These are phyloP conservation scores for Grus americana DNA, from an alignment of 2,113 vertebrate genomes.

Conservation along the genomic window DNA sequence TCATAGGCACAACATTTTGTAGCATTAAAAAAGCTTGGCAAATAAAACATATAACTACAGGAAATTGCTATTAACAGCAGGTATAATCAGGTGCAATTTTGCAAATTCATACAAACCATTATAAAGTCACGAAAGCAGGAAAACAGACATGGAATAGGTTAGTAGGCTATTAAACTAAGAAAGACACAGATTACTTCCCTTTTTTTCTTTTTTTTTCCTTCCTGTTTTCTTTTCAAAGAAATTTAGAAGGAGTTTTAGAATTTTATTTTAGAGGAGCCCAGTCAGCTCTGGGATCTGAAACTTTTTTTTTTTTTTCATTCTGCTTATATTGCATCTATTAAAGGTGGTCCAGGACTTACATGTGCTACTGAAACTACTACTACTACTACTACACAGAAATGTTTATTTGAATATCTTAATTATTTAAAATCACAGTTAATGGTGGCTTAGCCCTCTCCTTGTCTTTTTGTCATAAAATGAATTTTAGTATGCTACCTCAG, in stretches of 20 bases:
- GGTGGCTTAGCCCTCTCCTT: neutral
- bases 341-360: neutral
- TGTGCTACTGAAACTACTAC: neutral
- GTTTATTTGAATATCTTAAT: neutral
- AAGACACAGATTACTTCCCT: neutral
- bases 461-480: neutral
- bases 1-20: neutral
- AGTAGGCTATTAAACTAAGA: neutral
- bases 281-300: neutral
- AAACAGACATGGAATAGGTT: neutral
- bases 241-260: neutral
- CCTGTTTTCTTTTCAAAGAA: neutral
- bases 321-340: neutral
- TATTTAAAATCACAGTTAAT: neutral
- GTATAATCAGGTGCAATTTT: neutral
- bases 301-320: neutral
- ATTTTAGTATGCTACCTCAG: neutral
- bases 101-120: neutral
- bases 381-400: too few relatives aligned
- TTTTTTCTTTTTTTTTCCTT: neutral
- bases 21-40: neutral
- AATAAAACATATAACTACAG: neutral
- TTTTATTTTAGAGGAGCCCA: neutral
- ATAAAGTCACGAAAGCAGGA: neutral
- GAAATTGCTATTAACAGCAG: neutral